A percentile compares a stretch with the other conserved stretches of the same genome.
These are phyloP conservation scores for Argyresthia goedartella DNA, from an alignment of 2,888 invertebrate genomes.

Conservation along the genomic window DNA sequence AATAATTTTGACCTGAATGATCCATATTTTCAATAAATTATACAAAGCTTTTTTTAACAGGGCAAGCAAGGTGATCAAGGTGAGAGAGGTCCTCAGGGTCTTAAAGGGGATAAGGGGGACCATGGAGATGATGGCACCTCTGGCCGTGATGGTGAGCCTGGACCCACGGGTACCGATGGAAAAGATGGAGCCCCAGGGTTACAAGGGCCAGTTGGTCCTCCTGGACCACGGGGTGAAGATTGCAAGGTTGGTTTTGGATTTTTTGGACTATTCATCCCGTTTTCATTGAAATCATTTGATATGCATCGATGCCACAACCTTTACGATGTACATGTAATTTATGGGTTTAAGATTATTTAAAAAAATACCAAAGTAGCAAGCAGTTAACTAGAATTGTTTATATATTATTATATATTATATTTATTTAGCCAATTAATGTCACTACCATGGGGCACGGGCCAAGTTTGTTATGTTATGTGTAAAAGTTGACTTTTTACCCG, in stretches of 20 bases:
- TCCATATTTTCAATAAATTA: too few species aligned
- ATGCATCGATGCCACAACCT: too few species aligned
- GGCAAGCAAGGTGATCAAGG: constrained; percentile 78
- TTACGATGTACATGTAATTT: too few species aligned
- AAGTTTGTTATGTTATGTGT: too few species aligned
- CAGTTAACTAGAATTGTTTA: too few species aligned
- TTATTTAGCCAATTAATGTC: too few species aligned
- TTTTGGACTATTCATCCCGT: not conserved
- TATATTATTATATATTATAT: too few species aligned
- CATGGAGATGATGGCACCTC: not conserved
- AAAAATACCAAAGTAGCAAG: too few species aligned
- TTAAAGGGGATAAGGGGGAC: constrained; percentile 69
- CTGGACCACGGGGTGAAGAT: constrained; percentile 65
- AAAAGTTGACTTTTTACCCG: too few species aligned
- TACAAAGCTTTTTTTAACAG: constrained; percentile 27
- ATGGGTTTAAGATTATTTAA: too few species aligned
- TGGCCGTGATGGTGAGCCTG: constrained; percentile 55
- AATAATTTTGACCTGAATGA: too few species aligned
- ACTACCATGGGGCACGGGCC: too few species aligned
- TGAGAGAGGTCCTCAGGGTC: constrained; percentile 70
- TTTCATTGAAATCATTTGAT: not conserved
- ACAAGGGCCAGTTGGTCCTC: constrained; percentile 64
- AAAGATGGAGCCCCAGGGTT: constrained; percentile 73
- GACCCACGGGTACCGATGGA: constrained; percentile 80
- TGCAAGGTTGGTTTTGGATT: constrained; percentile 21